Evolutionary conservation across 2,113 vertebrate genomes (phyloP), one percentile per base, ranked within the genome.

Genomic region (Paramormyrops kingsleyae): DNA sequence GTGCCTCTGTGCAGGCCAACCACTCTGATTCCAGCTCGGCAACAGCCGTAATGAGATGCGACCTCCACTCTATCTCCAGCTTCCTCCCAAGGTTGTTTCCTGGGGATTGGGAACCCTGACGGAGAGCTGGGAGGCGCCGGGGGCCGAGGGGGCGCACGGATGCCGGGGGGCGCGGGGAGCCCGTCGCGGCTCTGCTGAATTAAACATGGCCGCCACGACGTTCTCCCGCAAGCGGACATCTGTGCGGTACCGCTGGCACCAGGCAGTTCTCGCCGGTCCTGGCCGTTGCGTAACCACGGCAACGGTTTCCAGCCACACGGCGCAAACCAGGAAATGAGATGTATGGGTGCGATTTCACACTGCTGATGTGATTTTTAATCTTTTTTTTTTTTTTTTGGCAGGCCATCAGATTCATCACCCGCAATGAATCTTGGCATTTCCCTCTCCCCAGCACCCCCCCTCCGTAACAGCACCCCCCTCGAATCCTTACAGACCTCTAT

Each of bases 121-220:
- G 83, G 39, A 42, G 39, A 46, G 21, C 21, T 74, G 27, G 84
- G 49, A 89, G 87, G 80, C 9, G 31, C 5, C 9, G 2, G 35
- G 24, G 42, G 19, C 91, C 19, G 53, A 13, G 21, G 17, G 42
- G 89, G 49, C 44, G 12, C 77, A 91, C 94, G 93, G 93, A 94
- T 93, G 62, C 27, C 91, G 56, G 84, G 89, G 10, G 46, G 89
- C 90, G 93, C 92, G 90, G 77, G 89, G 87, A 15, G 46, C 91
- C 91, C 31, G 91, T 92, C 42, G 31, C 77, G 87, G 88, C 44
- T 12, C 87, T 92, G 84, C 88, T 94, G 94, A 95, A 94, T 94
- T 94, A 94, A 94, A 95, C 93, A 94, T 92, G 89, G 66, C 90
- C 91, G 31, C 42, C 46, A 46, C 89, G 56, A 88, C 91, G 47